These are phyloP conservation scores for Danaus plexippus DNA, from an alignment of 1,140 invertebrate genomes.

Conservation along the genomic window DNA sequence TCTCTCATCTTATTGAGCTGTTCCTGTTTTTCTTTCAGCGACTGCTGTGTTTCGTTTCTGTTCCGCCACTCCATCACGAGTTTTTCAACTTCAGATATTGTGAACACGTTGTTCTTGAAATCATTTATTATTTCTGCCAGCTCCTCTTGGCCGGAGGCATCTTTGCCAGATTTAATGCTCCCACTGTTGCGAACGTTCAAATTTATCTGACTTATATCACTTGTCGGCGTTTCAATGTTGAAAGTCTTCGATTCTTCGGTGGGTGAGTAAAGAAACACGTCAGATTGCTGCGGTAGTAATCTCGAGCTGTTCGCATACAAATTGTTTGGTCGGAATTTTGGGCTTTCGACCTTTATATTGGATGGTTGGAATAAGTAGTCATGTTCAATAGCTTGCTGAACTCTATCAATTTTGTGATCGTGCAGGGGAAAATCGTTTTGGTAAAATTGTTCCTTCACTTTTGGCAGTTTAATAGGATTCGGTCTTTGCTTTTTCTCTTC, in stretches of 20 bases:
- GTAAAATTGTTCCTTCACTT: constrained; percentile 59
- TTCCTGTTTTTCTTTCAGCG: constrained; percentile 87
- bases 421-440: constrained; percentile 57
- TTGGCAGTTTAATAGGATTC: constrained; percentile 44
- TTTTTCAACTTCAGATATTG: constrained; percentile 86
- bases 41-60: constrained; percentile 87
- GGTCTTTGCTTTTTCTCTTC: constrained; percentile 46
- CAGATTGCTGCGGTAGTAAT: constrained; percentile 52
- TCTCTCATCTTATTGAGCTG: constrained; percentile 84
- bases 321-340: constrained; percentile 62
- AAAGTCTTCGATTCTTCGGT: constrained; percentile 64
- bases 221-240: constrained; percentile 59
- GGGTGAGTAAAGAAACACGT: constrained; percentile 60
- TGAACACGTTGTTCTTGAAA: constrained; percentile 90
- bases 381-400: constrained; percentile 69
- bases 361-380: constrained; percentile 75
- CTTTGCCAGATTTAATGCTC: constrained; percentile 59
- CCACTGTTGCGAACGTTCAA: constrained; percentile 46
- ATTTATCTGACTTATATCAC: constrained; percentile 65
- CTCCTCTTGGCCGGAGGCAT: constrained; percentile 77
- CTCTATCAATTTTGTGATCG: constrained; percentile 45
- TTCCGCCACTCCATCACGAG: constrained; percentile 88
- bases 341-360: constrained; percentile 72
- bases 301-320: constrained; percentile 64
- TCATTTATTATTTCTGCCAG: constrained; percentile 90